phyloP scores from a whole-genome alignment of 2,888 invertebrate species.

The Carterocephalus palaemon region DNA sequence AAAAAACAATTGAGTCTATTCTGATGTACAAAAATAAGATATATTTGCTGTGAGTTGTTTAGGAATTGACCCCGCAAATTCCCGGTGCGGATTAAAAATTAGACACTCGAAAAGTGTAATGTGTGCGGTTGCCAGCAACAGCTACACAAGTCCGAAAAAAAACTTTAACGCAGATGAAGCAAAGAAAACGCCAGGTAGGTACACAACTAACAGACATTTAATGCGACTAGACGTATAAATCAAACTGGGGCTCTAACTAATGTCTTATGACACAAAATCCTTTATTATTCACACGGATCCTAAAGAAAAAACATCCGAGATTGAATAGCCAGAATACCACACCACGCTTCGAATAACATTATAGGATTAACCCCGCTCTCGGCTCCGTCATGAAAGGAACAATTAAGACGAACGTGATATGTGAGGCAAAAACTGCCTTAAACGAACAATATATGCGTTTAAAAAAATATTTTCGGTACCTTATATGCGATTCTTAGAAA shows the following conservation, averaged over 20 bases:
- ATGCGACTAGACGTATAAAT: slow-evolving; percentile 50
- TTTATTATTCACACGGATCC: slow-evolving; percentile 64
- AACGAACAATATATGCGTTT: slow-evolving; percentile 22
- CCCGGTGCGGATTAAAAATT: no score
- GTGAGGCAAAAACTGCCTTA: slow-evolving; percentile 59
- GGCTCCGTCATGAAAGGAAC: slow-evolving; percentile 59
- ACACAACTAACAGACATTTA: slow-evolving; percentile 25
- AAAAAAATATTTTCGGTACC: slow-evolving; percentile 33
- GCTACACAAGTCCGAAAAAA: slow-evolving; percentile 35
- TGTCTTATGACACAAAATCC: slow-evolving; percentile 72
- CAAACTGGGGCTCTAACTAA: slow-evolving; percentile 63
- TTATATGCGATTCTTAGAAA: slow-evolving; percentile 36
- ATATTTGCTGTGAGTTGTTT: no score
- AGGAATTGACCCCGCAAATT: no score
- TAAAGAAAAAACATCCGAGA: slow-evolving; percentile 44
- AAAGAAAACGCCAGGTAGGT: slow-evolving; percentile 38
- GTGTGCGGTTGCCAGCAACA: slow-evolving; percentile 32
- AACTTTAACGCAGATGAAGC: slow-evolving; percentile 46
- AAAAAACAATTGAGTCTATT: no score
- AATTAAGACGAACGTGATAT: slow-evolving; percentile 63
- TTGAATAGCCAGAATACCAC: slow-evolving; percentile 40
- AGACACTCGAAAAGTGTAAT: no score
- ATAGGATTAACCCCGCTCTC: slow-evolving; percentile 64
- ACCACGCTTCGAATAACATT: slow-evolving; percentile 61
- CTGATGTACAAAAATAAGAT: no score